Evolutionary conservation across 2,797 vertebrate species (phyloP).

Genomic region (Mormyrus hasselquistii): DNA sequence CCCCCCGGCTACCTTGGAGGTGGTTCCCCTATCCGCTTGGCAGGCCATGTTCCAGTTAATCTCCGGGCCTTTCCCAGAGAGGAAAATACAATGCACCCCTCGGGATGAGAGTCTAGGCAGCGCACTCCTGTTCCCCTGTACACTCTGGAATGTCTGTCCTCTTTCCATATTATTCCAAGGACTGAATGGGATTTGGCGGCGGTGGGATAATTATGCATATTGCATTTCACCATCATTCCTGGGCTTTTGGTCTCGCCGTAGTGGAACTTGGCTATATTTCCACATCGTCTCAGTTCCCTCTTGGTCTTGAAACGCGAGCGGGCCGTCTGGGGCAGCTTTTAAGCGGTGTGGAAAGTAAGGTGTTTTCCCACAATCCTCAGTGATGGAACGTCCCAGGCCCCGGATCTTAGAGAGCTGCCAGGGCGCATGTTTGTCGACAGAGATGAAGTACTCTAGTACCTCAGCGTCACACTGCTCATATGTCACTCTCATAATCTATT

Average conservation of each 20-base stretch:
- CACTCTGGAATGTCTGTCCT: constrained; percentile 23
- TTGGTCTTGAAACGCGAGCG: neutral
- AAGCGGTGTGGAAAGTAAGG: neutral
- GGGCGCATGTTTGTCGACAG: neutral
- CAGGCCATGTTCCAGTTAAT: neutral
- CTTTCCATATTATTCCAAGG: constrained; percentile 46
- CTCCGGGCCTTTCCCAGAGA: neutral
- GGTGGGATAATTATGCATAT: neutral
- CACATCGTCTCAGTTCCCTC: neutral
- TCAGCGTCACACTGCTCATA: neutral
- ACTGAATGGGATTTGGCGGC: constrained; percentile 20
- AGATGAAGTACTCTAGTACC: neutral
- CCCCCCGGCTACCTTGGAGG: neutral
- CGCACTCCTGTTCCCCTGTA: neutral
- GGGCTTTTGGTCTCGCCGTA: neutral
- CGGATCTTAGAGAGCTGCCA: neutral
- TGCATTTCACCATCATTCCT: neutral
- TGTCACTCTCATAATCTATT: neutral
- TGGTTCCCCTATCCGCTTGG: neutral
- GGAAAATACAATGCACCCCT: neutral
- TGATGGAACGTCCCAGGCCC: neutral
- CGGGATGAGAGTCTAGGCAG: neutral
- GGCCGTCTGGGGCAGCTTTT: neutral
- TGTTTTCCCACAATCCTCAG: constrained; percentile 6
- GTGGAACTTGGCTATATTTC: neutral